phyloP scores from a whole-genome alignment of 2,888 invertebrate genomes.

The Caenorhabditis virilis region DNA sequence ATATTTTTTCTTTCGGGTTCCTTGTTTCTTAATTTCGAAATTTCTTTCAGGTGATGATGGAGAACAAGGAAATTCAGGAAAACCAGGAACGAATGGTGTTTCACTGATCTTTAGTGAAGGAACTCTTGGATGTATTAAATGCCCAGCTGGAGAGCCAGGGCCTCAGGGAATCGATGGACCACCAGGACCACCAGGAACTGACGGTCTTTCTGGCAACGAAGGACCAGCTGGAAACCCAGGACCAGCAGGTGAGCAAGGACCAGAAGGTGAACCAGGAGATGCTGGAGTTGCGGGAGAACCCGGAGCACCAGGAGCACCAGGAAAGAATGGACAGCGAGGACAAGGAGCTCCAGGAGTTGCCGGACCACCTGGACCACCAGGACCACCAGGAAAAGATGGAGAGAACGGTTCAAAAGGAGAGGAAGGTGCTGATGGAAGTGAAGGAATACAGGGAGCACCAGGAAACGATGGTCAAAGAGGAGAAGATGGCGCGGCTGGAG shows the following conservation, averaged over 20 bases:
- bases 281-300: slow-evolving; percentile 21
- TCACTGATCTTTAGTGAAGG: too few relatives aligned
- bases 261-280: slow-evolving; percentile 32
- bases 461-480: slow-evolving; percentile 32
- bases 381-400: slow-evolving; percentile 25
- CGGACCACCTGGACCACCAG: slow-evolving; percentile 22
- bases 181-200: slow-evolving; percentile 24
- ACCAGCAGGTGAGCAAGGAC: slow-evolving; percentile 12
- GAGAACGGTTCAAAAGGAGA: slow-evolving; percentile 13
- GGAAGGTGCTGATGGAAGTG: slow-evolving; percentile 23
- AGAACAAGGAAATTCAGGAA: too few relatives aligned
- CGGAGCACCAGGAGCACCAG: slow-evolving; percentile 21
- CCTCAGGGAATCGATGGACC: slow-evolving; percentile 26
- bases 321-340: slow-evolving; percentile 28
- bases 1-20: too few relatives aligned
- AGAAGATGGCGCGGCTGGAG: slow-evolving; percentile 17
- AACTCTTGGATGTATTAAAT: slow-evolving; percentile 30
- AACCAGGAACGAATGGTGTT: too few relatives aligned
- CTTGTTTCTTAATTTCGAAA: too few relatives aligned
- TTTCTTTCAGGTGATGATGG: too few relatives aligned
- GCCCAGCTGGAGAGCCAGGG: slow-evolving; percentile 33
- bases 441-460: slow-evolving; percentile 29
- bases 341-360: slow-evolving; percentile 16
- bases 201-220: slow-evolving; percentile 16
- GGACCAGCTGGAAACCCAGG: slow-evolving; percentile 21